Conservation (phyloP, 2,888 invertebrate species). For the Apamea sordens region DNA sequence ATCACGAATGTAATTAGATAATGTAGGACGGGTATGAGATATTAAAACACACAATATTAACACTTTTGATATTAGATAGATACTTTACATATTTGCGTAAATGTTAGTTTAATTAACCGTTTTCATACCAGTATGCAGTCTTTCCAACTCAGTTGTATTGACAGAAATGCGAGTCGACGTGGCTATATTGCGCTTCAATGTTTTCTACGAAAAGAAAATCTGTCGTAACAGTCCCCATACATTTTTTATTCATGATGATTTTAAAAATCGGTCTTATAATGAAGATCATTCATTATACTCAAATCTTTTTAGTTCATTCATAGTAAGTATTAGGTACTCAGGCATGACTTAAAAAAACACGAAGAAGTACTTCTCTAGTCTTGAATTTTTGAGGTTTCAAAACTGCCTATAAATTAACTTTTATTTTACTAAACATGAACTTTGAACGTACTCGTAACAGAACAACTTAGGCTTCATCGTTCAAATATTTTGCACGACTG, state of each 20-base stretch:
- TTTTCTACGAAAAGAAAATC: background rate
- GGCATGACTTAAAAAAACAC: background rate
- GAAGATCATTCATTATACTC: background rate
- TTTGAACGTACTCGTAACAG: too few relatives aligned
- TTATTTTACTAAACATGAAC: background rate
- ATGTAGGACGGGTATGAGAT: conserved; percentile 30
- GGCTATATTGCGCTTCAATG: background rate
- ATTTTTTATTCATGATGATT: background rate
- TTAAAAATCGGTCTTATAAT: background rate
- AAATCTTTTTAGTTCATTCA: background rate
- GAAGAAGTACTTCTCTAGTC: too few relatives aligned
- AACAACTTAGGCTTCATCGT: background rate
- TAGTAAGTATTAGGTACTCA: background rate
- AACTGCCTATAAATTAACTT: background rate
- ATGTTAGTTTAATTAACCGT: conserved; percentile 2
- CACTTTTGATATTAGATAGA: conserved; percentile 17
- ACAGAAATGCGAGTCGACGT: background rate
- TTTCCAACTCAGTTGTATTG: background rate
- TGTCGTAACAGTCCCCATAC: background rate
- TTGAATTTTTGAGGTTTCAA: background rate
- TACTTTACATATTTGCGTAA: conserved; percentile 1
- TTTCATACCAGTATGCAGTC: background rate
- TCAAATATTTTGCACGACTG: background rate
- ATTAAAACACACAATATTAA: conserved; percentile 24
- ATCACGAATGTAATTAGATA: conserved; percentile 60